phyloP scores from a whole-genome alignment of 1,140 invertebrate species.

The Epicauta chinensis region DNA sequence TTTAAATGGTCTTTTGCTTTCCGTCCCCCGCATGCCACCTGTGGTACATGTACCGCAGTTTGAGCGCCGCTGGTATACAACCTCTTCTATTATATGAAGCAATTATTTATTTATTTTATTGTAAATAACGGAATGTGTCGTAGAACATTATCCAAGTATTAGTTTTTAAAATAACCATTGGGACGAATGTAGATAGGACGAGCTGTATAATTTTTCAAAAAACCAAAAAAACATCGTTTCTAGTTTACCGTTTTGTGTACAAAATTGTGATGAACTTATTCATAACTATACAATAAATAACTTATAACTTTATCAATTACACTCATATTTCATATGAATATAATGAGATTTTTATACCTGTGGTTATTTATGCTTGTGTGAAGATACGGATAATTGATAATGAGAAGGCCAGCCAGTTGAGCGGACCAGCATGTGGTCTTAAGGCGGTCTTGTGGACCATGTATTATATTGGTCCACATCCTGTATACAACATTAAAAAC shows the following conservation, averaged over 20 bases:
- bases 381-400: constrained; percentile 37
- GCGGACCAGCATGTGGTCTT: constrained; percentile 14
- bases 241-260: constrained; percentile 3
- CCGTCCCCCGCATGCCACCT: too few relatives aligned
- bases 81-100: too few relatives aligned
- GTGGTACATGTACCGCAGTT: too few relatives aligned
- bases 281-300: constrained; percentile 11
- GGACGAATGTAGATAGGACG: too few relatives aligned
- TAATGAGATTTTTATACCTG: constrained; percentile 34
- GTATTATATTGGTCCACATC: constrained; percentile 11
- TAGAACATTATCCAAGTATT: too few relatives aligned
- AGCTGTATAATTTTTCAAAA: too few relatives aligned
- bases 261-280: constrained; percentile 16
- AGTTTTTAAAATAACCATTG: too few relatives aligned
- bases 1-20: too few relatives aligned
- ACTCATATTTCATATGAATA: constrained; percentile 35
- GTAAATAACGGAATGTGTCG: too few relatives aligned
- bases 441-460: constrained; percentile 10
- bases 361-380: constrained; percentile 34
- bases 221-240: too few relatives aligned
- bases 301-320: constrained; percentile 30
- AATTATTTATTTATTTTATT: too few relatives aligned
- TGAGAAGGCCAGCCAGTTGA: constrained; percentile 26
- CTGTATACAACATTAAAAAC: constrained; percentile 16
- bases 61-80: too few relatives aligned